Base-by-base conservation (phyloP, 2,888 invertebrate genomes). In the Temnothorax rugatulus region DNA sequence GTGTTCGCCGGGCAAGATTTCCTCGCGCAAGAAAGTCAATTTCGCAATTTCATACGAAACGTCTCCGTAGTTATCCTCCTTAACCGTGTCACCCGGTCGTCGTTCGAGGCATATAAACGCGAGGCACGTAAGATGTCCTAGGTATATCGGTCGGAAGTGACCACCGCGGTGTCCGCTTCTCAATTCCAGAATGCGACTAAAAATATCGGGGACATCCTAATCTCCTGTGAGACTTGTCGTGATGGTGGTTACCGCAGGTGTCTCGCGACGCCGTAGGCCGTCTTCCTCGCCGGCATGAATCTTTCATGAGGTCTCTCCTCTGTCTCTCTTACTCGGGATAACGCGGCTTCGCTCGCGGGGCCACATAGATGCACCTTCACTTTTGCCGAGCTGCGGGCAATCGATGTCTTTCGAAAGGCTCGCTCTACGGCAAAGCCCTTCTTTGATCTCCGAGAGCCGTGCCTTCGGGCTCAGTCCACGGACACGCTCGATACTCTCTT, bases 161-260 rank as follows among this genome's bases (percentile, higher is more conserved):
- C 76, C 61, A 29, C 64, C 47, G 52, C 57, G 8, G 13, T 63
- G 52, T 47, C 18, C 38, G 47, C 15, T 8, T 13, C 52, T 84
- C 68, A 61, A 77, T 84, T 82, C 73, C 82, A 74, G 84, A 82
- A 25, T 71, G 64, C 71, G 76, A n/a, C 54, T 87, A 87, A 87
- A 87, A 87, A 87, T 86, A 87, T 87, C 86, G 86, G 38, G 87
- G 84, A 82, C 87, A 64, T 86, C 86, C 87, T 86, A 87, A 87
- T 87, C 87, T 76, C 52, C 71, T 25, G 84, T 86, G 86, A 87
- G 84, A 86, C 82, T 61, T 59, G 44, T 54, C 83, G 61, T 52
- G 82, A n/a, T n/a, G n/a, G 76, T 73, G 66, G 64, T 64, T 64
- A 66, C 68, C 73, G 77, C 85, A 85, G 83, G 85, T 85, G 85